Base-by-base conservation (phyloP, 23 tunicate genomes). In the Clavelina lepadiformis region DNA sequence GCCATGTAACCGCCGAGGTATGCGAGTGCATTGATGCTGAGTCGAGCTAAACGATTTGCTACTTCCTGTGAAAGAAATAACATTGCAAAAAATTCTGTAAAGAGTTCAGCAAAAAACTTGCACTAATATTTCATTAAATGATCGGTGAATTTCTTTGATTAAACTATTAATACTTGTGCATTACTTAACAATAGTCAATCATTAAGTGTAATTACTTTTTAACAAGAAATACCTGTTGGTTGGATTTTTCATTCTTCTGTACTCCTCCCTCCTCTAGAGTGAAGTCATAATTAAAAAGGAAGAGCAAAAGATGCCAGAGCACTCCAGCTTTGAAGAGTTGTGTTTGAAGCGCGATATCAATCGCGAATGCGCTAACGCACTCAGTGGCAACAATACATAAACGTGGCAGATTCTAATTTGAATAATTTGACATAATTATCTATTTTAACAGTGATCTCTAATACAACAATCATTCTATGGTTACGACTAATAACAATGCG, bases 261-360 rank as follows among this genome's bases (percentile, higher is more conserved):
- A 94, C 83, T 44, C 99, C 99, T 23, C 95, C 91, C 76, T 94
- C 99, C 35, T 94, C 99, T 73, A 94, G 46, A 13, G 99, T 94
- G 81, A 80, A 94, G 64, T 94, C 99, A 71, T 94, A 94, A 46
- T 94, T 82, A 70, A 94, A 94, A 28, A 94, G 65, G 56, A 63
- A 94, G 27, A 80, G 69, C 47, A 88, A 51, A 21, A 94, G 75
- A 74, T 81, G 87, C 85, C 96, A 89, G 3, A 94, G n/a, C 31
- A 86, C 99, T 2, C 99, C 99, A 2, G 73, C 61, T 63, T 94
- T 81, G 74, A 76, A 80, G 0, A 94, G 72, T 68, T 80, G 91
- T 20, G 77, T 82, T 59, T 94, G 91, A n/a, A 94, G 58, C 4
- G 94, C 95, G 62, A 61, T 64, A 68, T 86, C 94, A 38, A 82